Percentiles rank a stretch among this genome's conserved stretches.
Evolutionary conservation across 2,888 invertebrate genomes (phyloP).

Genomic region (Cataglyphis albicans): DNA sequence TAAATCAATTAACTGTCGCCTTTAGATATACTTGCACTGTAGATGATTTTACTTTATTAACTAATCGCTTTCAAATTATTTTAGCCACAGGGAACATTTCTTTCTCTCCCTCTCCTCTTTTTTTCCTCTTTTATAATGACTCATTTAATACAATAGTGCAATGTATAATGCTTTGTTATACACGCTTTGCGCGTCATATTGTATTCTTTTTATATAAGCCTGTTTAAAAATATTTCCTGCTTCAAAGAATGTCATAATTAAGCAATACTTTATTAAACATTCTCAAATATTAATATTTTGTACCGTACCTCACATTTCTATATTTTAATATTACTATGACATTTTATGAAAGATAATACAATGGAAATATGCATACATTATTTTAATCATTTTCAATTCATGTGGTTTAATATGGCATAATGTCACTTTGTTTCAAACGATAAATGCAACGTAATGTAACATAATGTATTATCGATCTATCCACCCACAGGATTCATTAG

Average conservation of each 20-base stretch:
- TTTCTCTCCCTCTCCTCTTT: not conserved
- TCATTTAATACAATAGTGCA: slow-evolving; percentile 18
- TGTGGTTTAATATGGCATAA: slow-evolving; percentile 38
- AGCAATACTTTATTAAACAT: slow-evolving; percentile 7
- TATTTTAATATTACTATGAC: not conserved
- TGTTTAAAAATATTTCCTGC: not conserved
- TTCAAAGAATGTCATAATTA: slow-evolving; percentile 5
- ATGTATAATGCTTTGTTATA: slow-evolving; percentile 21
- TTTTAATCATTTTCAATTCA: slow-evolving; percentile 38
- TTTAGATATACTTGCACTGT: not conserved
- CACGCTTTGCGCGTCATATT: not conserved
- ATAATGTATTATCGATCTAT: slow-evolving; percentile 29
- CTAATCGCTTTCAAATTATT: not conserved
- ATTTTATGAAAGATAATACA: slow-evolving; percentile 31
- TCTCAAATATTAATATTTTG: slow-evolving; percentile 26
- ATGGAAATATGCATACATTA: not conserved
- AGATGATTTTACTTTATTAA: slow-evolving; percentile 11
- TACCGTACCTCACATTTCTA: not conserved
- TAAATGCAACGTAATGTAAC: slow-evolving; percentile 29
- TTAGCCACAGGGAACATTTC: not conserved
- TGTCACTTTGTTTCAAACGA: slow-evolving; percentile 13
- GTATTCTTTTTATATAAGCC: not conserved
- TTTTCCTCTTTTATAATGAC: not conserved
- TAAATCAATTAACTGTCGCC: not conserved
- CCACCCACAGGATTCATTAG: slow-evolving; percentile 23